phyloP scores from a whole-genome alignment of 2,797 vertebrate species.

The Cichlasoma orientale region DNA sequence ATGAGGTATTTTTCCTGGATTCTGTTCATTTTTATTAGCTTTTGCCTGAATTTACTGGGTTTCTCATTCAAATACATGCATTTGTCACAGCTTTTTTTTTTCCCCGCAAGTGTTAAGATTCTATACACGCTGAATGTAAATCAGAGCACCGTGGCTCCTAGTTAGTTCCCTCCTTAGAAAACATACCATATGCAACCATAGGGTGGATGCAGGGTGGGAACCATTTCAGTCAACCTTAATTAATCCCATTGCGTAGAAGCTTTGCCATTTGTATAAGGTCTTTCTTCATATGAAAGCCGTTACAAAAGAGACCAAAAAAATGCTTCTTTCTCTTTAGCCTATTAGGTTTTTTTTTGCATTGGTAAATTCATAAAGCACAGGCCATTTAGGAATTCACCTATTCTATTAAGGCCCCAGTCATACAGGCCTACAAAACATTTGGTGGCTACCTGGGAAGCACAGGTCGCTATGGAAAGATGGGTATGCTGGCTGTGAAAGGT shows the following conservation, averaged over 20 bases:
- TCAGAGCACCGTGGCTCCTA: conserved; percentile 3
- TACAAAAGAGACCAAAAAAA: neutral
- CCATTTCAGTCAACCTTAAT: conserved; percentile 30
- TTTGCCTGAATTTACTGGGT: conserved; percentile 20
- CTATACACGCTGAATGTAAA: neutral
- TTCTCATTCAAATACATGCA: conserved; percentile 16
- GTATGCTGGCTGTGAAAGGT: too few species aligned
- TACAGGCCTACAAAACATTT: neutral
- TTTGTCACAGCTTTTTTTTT: conserved; percentile 3
- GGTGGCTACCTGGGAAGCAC: too few species aligned
- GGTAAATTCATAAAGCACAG: neutral
- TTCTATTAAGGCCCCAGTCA: neutral
- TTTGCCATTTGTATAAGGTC: neutral
- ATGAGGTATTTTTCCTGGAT: conserved; percentile 29
- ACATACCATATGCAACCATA: conserved; percentile 34
- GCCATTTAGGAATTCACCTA: neutral
- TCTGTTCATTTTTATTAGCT: conserved; percentile 27
- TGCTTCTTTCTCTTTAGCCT: neutral
- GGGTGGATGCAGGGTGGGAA: conserved; percentile 42
- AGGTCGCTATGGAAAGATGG: too few species aligned
- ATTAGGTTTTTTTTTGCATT: neutral
- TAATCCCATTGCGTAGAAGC: neutral
- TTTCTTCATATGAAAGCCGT: conserved; percentile 5
- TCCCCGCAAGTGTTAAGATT: neutral
- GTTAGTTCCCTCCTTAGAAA: conserved; percentile 16